These are phyloP conservation scores for Temnothorax curvispinosus DNA, from an alignment of 1,140 invertebrate species.

Conservation along the genomic window DNA sequence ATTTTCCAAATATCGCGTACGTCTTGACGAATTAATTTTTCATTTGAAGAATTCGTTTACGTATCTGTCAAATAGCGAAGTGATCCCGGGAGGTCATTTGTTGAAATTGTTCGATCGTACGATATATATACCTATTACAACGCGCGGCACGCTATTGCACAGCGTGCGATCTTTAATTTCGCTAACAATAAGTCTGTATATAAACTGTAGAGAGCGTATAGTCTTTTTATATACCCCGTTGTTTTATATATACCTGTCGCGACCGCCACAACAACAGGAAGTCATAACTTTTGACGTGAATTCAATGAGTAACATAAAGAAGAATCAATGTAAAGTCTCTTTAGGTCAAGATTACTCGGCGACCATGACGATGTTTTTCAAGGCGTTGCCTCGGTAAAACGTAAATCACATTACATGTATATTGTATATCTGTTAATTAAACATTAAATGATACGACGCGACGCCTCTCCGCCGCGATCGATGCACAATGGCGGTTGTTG, in stretches of 20 bases:
- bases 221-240: background rate
- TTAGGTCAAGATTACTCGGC: constrained; percentile 36
- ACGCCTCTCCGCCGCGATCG: background rate
- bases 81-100: background rate
- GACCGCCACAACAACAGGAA: constrained; percentile 1
- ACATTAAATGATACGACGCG: background rate
- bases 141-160: too few species aligned
- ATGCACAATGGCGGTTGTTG: constrained; percentile 64
- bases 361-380: constrained; percentile 37
- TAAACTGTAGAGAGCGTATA: background rate
- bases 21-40: background rate
- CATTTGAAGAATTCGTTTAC: background rate
- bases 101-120: too few species aligned
- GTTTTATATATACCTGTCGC: background rate
- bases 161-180: background rate
- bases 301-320: constrained; percentile 26
- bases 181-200: background rate
- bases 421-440: constrained; percentile 54
- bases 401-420: background rate
- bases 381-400: background rate
- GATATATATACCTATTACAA: background rate
- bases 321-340: constrained; percentile 33
- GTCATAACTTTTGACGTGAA: constrained; percentile 24
- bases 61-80: background rate
- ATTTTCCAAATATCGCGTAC: background rate